Evolutionary conservation across 2,797 vertebrate genomes (phyloP), one percentile per base, ranked within the genome.

Genomic region (Urophycis tenuis): DNA sequence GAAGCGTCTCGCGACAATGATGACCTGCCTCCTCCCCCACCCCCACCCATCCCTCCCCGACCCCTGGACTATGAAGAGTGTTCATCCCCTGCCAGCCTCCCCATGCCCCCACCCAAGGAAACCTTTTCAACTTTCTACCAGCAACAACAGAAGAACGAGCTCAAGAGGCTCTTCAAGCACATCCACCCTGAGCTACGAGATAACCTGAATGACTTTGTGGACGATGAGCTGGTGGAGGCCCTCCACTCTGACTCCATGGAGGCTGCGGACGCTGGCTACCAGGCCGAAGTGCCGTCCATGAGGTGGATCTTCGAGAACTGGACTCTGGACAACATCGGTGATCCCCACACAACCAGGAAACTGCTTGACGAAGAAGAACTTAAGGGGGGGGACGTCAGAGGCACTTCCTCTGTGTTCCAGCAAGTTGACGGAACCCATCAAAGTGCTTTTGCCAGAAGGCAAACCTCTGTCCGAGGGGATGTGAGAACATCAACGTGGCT

Each of bases 221-320:
- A 95, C 0, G 93, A 96, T 78, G 96, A 97, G 53, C 90, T 97
- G 80, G 90, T 95, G 0, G 93, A 93, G 76, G 93, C 94, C 30
- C 91, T 96, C 70, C 92, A 93, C 75, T 82, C 92, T 0, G 94
- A 95, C 76, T 92, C 87, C 87, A 30, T 75, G 22, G 87, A 89
- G 1, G 89, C 88, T 32, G 78, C 83, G 7, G 94, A 96, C 1
- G 80, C 92, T 67, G 91, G 89, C 30, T 92, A 94, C 82, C 94
- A 94, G 0, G 91, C 93, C 0, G 97, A 98, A 49, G 97, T 98
- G 34, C 96, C 96, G 79, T 96, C 96, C 76, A 96, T 98, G 96
- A 95, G 94, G 75, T 98, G 96, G 97, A 96, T 98, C 87, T 98
- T 98, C 88, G 97, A 98, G 87, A 98, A 98, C 82, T 98, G 96